Base-by-base conservation (phyloP, 1,140 invertebrate genomes). In the Lordiphosa collinella region DNA sequence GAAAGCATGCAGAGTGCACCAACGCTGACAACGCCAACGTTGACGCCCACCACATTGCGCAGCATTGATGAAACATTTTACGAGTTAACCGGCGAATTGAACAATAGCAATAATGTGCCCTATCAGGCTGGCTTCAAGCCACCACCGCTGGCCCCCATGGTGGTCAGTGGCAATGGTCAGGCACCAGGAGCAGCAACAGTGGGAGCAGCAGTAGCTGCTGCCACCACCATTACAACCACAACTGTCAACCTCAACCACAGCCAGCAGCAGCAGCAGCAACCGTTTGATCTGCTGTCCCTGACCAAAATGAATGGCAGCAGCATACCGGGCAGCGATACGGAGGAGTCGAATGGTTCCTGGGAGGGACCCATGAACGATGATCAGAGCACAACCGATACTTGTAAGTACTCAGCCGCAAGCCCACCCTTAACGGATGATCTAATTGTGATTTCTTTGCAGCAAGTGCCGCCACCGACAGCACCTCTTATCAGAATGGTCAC, bases 61-160 rank as follows among this genome's bases (percentile, higher is more conserved):
- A 97, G 93, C 89, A 96, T 98, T 86, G 96, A 98, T 89, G 95
- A 98, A 40, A 93, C 93, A 0, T 93, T 94, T 80, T 91, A 92
- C 63, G 93, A 94, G 90, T 88, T 92, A 90, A 90, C 90, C 89
- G 78, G 92, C 91, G 90, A 92, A 92, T 87, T 92, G 93, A 12
- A 1, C 40, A 44, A 44, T 16, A 44, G 22, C 25, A 89, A 90
- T 92, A 70, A 92, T 92, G 64, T 93, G 94, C 89, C 94, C 69
- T 95, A 94, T 79, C 96, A 97, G 90, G 96, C 96, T 36, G 95
- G 96, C 34, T 98, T 98, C 88, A 95, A 97, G 18, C 96, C 96
- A 22, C 95, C 96, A 10, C 79, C 86, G 11, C 51, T 79, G 10
- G 72, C 64, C 6, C 63, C 73, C 7, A 31, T 61, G 31, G 46